Evolutionary conservation across 2,888 invertebrate species (phyloP).

Genomic region (Epinotia brunnichana): DNA sequence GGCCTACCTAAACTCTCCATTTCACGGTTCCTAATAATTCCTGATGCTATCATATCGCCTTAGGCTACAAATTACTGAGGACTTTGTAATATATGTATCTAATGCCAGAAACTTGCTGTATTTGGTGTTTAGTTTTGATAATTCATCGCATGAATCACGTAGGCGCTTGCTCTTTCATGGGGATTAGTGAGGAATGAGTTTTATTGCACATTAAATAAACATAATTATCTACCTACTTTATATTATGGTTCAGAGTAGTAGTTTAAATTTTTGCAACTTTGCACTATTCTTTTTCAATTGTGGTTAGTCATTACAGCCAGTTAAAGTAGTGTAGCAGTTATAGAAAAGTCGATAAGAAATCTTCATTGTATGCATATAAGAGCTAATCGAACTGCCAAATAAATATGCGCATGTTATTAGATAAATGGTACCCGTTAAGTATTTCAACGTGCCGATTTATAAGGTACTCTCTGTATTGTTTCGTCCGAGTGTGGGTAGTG

Average conservation of each 20-base stretch:
- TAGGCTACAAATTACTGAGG: conserved; percentile 11
- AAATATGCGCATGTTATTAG: conserved; percentile 57
- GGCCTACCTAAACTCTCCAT: conserved; percentile 55
- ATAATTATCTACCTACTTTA: no score
- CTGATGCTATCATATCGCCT: conserved; percentile 30
- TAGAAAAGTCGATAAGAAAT: conserved; percentile 58
- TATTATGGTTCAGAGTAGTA: no score
- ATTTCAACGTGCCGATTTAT: conserved; percentile 55
- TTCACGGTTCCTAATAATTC: conserved; percentile 55
- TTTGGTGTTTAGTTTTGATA: background rate
- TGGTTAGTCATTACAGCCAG: conserved; percentile 43
- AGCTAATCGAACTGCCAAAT: conserved; percentile 62
- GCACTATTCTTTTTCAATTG: conserved; percentile 1
- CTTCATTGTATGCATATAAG: conserved; percentile 73
- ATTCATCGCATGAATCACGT: conserved; percentile 6
- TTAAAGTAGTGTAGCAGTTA: conserved; percentile 52
- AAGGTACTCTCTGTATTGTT: conserved; percentile 67
- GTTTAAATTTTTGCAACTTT: background rate
- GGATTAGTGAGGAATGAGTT: background rate
- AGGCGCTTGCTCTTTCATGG: background rate
- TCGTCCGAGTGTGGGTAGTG: conserved; percentile 59
- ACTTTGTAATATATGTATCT: conserved; percentile 22
- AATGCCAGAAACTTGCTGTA: conserved; percentile 20
- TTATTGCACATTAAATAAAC: background rate
- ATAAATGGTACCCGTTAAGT: conserved; percentile 55